Base-by-base conservation (phyloP, 2,888 invertebrate genomes). In the Chironomus riparius region DNA sequence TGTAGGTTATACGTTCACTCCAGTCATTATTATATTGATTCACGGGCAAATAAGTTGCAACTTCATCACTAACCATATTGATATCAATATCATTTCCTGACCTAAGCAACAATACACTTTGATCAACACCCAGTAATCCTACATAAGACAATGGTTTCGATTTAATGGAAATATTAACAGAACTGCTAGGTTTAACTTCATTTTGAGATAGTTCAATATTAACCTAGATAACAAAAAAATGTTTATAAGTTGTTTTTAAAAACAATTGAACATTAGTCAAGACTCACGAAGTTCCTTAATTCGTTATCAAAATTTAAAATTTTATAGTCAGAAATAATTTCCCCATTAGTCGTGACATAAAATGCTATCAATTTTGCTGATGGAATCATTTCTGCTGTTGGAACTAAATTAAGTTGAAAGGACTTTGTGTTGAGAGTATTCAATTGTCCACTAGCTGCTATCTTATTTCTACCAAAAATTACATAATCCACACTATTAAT, bases 111-210 rank as follows among this genome's bases (percentile, higher is more conserved):
- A 89, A 81, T 4, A 91, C 90, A 80, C 90, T 89, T 81, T 92
- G 89, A 82, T 95, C 95, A 6, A 92, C 89, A 0, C 92, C 95
- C 78, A 95, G 84, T 28, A 96, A 83, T 3, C 92, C 94, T 10
- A 94, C 90, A 78, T 90, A 89, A 0, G 95, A 92, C 79, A 93
- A 91, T 0, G 93, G 90, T 80, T 91, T 92, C 0, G 95, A 90
- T 12, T 87, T 85, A 38, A 95, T 88, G 0, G 87, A 86, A n/a
- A 96, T 85, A 79, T 92, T 90, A 4, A 94, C 88, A 76, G 88
- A 86, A 13, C 89, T 87, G 76, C 91, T 91, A 0, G 94, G 94
- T 76, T 89, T 87, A 1, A 88, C 88, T 81, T 89, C 87, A 3
- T 85, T 85, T 0, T 87, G 85, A 3, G 87, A 88, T 0, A 91